Evolutionary conservation across 2,113 vertebrate genomes (phyloP), one percentile per base, ranked within the genome.

Genomic region (Urocitellus parryii): DNA sequence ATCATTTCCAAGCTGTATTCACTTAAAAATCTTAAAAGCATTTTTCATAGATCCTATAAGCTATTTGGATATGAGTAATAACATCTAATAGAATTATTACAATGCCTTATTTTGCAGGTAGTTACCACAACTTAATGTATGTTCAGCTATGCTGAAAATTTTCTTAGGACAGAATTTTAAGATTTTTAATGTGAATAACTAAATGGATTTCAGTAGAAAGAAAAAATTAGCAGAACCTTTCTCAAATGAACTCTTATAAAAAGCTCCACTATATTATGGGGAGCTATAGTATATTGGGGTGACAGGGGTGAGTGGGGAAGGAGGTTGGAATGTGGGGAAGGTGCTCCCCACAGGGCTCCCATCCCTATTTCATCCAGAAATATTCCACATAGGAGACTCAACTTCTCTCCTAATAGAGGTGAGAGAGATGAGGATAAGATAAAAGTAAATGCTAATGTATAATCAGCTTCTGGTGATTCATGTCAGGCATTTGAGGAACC

Each of bases 161-260:
- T 70, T 68, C 86, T 90, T 85, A 51, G n/a, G 67, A 34, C 17
- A 10, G 42, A 88, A 45, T 76, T 61, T 65, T 70, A 70, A 72
- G 27, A 63, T 77, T 25, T 53, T 79, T 70, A 63, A 92, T 88
- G 80, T 91, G 78, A 88, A 51, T 61, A 8, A 78, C 92, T 63
- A 80, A 77, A 13, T 39, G 39, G 8, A 14, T 84, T 91, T 80
- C 51, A 88, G 14, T 72, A 74, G 79, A 73, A 89, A 78, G 63
- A 92, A 91, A 76, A 88, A 58, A 32, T 42, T 9, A 61, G 25
- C 18, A 79, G 70, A 74, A 42, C 16, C 24, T 27, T 74, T 88
- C 56, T 94, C 68, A 76, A 8, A 58, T 72, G 53, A 87, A 16
- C 32, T 48, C 76, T 73, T 61, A 16, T 37, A 61, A 68, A 53